These are phyloP conservation scores for Nannoperca australis DNA, from an alignment of 2,797 vertebrate species.

Conservation along the genomic window DNA sequence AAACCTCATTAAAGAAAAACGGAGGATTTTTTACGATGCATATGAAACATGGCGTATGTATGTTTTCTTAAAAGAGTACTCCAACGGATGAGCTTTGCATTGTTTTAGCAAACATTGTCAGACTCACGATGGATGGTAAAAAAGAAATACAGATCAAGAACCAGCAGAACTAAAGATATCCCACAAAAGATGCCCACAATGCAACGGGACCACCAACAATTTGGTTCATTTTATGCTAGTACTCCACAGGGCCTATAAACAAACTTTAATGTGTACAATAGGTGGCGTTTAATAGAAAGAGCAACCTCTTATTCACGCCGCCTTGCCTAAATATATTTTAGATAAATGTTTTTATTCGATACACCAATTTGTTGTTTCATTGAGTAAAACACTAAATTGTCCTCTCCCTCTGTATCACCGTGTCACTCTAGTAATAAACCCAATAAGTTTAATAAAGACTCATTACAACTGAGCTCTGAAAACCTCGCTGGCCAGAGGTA, in stretches of 20 bases:
- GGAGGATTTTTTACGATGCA: not conserved
- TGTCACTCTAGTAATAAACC: not conserved
- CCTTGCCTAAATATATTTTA: not conserved
- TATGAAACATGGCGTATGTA: not conserved
- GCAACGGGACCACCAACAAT: not conserved
- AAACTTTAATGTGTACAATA: not conserved
- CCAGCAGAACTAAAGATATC: not conserved
- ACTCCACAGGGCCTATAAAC: too few species aligned
- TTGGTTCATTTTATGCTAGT: not conserved
- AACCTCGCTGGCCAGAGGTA: not conserved
- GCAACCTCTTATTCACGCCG: not conserved
- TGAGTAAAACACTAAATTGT: not conserved
- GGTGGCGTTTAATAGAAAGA: not conserved
- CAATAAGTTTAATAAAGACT: not conserved
- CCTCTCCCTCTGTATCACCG: not conserved
- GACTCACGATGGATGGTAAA: not conserved
- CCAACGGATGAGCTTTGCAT: not conserved
- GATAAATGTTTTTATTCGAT: too few species aligned
- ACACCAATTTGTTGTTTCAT: not conserved
- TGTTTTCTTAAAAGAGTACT: not conserved
- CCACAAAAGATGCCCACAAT: not conserved
- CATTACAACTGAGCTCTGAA: not conserved
- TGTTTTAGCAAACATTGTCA: not conserved
- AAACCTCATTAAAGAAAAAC: not conserved
- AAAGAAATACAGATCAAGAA: not conserved